Evolutionary conservation across 1,140 invertebrate genomes (phyloP).

Genomic region (Drosophila grimshawi): DNA sequence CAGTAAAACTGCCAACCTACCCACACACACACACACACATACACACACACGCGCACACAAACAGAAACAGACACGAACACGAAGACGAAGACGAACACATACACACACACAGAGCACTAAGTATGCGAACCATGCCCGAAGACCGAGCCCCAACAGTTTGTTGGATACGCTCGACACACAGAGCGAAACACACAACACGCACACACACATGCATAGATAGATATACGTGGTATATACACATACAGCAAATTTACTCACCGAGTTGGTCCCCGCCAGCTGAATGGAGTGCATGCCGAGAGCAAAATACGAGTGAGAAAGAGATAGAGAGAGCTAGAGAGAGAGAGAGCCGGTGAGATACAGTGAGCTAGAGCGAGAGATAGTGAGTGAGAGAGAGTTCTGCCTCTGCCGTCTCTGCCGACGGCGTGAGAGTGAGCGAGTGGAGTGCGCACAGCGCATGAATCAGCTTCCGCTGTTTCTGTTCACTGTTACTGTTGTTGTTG

Average conservation of each 20-base stretch:
- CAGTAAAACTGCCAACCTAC: conserved; percentile 48
- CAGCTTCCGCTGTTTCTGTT: conserved; percentile 67
- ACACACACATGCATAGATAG: neutral
- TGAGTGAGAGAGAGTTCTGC: conserved; percentile 27
- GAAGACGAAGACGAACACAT: neutral
- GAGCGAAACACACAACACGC: conserved; percentile 16
- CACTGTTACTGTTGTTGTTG: conserved; percentile 40
- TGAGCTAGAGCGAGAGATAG: conserved; percentile 36
- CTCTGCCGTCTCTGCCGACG: neutral
- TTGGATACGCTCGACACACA: conserved; percentile 40
- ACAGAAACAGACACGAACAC: neutral
- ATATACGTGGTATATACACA: neutral
- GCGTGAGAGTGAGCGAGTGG: conserved; percentile 36
- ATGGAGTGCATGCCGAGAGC: conserved; percentile 36
- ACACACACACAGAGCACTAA: conserved; percentile 1
- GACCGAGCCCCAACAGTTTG: conserved; percentile 53
- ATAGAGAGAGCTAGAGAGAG: conserved; percentile 7
- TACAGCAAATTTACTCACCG: conserved; percentile 45
- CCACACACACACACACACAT: conserved; percentile 28
- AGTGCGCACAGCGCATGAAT: conserved; percentile 64
- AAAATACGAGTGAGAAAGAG: conserved; percentile 8
- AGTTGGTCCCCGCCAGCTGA: conserved; percentile 45
- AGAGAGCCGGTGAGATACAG: conserved; percentile 3
- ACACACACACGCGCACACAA: conserved; percentile 4
- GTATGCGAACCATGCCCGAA: conserved; percentile 18